A percentile compares a stretch with the other conserved stretches of the same genome.
phyloP scores from a whole-genome alignment of 2,113 vertebrate genomes.

The Pteropus alecto region DNA sequence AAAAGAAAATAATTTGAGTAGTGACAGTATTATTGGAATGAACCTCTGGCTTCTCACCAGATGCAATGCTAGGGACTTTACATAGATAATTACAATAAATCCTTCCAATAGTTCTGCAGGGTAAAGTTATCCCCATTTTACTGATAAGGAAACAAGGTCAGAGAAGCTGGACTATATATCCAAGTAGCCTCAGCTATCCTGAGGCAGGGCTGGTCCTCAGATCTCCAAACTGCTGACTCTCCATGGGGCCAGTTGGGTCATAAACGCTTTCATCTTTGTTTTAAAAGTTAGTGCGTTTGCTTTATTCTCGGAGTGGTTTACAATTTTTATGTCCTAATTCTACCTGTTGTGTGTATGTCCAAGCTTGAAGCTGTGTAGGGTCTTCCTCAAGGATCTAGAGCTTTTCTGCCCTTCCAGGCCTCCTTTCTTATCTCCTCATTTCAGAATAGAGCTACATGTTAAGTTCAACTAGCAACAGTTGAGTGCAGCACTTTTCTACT shows the following conservation, averaged over 20 bases:
- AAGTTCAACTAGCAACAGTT: background rate
- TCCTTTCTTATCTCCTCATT: conserved; percentile 16
- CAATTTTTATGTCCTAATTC: background rate
- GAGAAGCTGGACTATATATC: background rate
- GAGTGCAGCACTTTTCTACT: background rate
- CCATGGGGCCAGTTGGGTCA: background rate
- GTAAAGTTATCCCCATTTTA: conserved; percentile 34
- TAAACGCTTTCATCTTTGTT: background rate
- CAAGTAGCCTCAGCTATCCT: background rate
- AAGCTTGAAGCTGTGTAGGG: background rate
- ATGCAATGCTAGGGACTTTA: conserved; percentile 25
- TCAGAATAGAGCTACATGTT: background rate
- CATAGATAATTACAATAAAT: conserved; percentile 30
- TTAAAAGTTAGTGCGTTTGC: conserved; percentile 35
- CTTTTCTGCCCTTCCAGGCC: background rate
- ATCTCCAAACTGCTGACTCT: background rate
- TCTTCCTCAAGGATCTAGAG: background rate
- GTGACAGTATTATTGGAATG: conserved; percentile 11
- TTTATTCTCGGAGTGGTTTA: background rate
- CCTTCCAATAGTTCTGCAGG: background rate
- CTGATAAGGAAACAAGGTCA: conserved; percentile 3
- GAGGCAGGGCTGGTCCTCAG: background rate
- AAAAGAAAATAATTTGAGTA: conserved; percentile 16
- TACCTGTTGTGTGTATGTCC: background rate
- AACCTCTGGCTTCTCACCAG: conserved; percentile 23